Base-by-base conservation (phyloP, 2,113 vertebrate species). In the Dascyllus trimaculatus region DNA sequence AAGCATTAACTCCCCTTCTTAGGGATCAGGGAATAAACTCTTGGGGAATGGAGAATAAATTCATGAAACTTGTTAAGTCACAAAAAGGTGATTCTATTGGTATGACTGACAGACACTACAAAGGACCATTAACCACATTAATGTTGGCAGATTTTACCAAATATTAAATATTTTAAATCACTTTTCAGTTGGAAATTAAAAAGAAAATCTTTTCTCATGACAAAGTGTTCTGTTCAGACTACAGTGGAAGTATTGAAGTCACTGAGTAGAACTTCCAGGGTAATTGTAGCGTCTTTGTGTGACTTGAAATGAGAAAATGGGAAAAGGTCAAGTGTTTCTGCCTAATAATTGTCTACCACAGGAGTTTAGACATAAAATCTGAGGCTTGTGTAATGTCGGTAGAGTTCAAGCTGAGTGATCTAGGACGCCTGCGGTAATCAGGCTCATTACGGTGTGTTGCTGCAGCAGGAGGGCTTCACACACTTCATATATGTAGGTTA, bases 251-350 rank as follows among this genome's bases (percentile, higher is more conserved):
- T 43, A 8, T 19, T 46, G 57, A 56, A 48, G 43, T 65, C 19
- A 48, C 15, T 4, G n/a, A 66, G 22, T 43, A n/a, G 26, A 45
- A 8, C 5, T 40, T 71, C 2, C 5, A 18, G 54, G 21, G 22
- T 53, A 68, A 45, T 38, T 40, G 13, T 21, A 46, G 13, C 21
- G 5, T 51, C 19, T 21, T 35, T 35, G 61, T 45, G 46, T 5
- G 43, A 60, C 52, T 71, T 60, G 40, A 66, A 59, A 46, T 48
- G 38, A 45, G 35, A 25, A 49, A 59, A 64, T 59, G 25, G 48
- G 60, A 66, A 66, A 67, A 54, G 24, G 43, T 26, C 11, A 60
- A 73, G 18, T 61, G 56, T 32, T 53, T 45, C 38, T 35, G 14
- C 15, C 5, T 6, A 18, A 53, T 32, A 45, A 32, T 1, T 51